Evolutionary conservation across 1,140 invertebrate species (phyloP).

Genomic region (Meloidogyne floridensis): DNA sequence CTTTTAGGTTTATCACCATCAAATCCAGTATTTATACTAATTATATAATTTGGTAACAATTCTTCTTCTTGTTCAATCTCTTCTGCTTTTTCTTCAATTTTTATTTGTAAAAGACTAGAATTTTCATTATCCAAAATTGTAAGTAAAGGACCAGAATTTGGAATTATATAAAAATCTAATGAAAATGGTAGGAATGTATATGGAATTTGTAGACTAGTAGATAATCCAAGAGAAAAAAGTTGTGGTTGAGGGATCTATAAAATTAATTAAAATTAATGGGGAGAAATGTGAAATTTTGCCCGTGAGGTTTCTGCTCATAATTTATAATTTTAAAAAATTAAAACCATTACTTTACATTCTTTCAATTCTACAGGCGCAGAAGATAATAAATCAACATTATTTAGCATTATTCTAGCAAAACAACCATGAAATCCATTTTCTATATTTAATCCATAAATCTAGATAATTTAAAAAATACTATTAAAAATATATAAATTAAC

Average conservation of each 20-base stretch:
- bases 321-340: too few species aligned
- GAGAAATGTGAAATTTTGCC: too few species aligned
- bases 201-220: slow-evolving; percentile 51
- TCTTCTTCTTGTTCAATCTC: neutral
- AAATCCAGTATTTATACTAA: neutral
- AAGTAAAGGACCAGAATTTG: slow-evolving; percentile 26
- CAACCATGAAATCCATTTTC: slow-evolving; percentile 59
- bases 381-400: slow-evolving; percentile 55
- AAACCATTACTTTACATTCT: slow-evolving; percentile 41
- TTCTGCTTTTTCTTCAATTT: neutral
- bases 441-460: slow-evolving; percentile 1
- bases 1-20: neutral
- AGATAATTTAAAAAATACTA: too few species aligned
- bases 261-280: slow-evolving; percentile 3
- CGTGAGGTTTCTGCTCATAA: too few species aligned
- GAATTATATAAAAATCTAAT: slow-evolving; percentile 59
- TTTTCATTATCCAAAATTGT: slow-evolving; percentile 34
- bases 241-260: slow-evolving; percentile 54
- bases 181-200: slow-evolving; percentile 64
- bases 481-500: too few species aligned
- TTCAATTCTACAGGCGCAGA: slow-evolving; percentile 43
- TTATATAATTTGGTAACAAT: neutral
- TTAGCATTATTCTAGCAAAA: slow-evolving; percentile 55
- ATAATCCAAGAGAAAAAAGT: slow-evolving; percentile 48
- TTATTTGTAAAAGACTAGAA: slow-evolving; percentile 24